A percentile compares a stretch with the other conserved stretches of the same genome.
Evolutionary conservation across 2,797 vertebrate genomes (phyloP).

Genomic region (Pangasius larnaudii): DNA sequence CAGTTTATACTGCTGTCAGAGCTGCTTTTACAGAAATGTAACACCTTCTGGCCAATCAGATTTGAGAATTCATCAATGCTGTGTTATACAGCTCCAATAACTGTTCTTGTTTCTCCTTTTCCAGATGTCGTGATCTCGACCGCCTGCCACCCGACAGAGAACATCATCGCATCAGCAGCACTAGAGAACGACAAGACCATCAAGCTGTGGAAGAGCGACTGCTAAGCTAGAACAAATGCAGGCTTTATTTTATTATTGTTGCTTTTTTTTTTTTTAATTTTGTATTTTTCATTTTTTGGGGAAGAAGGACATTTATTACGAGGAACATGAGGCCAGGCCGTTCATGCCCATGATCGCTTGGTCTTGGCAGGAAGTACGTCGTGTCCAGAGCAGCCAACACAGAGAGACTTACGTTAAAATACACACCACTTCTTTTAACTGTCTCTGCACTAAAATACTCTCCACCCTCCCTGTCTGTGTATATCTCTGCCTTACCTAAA

Average conservation of each 20-base stretch:
- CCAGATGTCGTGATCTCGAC: conserved; percentile 97
- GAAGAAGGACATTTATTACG: conserved; percentile 47
- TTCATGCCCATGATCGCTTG: conserved; percentile 39
- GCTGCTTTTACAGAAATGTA: too few relatives aligned
- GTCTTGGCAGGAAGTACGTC: conserved; percentile 8
- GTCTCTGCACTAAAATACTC: conserved; percentile 35
- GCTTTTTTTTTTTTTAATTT: conserved; percentile 56
- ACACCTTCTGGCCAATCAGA: not conserved
- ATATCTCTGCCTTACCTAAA: conserved; percentile 47
- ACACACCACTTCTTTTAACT: conserved; percentile 23
- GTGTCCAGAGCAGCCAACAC: conserved; percentile 4
- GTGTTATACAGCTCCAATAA: not conserved
- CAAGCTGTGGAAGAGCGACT: conserved; percentile 99
- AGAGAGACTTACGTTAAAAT: not conserved
- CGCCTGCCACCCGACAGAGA: conserved; percentile 98
- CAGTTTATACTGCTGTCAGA: not conserved
- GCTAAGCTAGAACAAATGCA: conserved; percentile 74
- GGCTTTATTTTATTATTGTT: conserved; percentile 56
- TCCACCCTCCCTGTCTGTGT: not conserved
- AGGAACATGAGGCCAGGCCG: conserved; percentile 57
- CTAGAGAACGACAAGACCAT: conserved; percentile 99
- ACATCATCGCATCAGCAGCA: conserved; percentile 97
- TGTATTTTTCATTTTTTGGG: conserved; percentile 50
- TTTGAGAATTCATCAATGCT: not conserved
- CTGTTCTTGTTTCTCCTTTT: not conserved